Conservation (phyloP, 2,113 vertebrate genomes). For the Pterocles burchelli region DNA sequence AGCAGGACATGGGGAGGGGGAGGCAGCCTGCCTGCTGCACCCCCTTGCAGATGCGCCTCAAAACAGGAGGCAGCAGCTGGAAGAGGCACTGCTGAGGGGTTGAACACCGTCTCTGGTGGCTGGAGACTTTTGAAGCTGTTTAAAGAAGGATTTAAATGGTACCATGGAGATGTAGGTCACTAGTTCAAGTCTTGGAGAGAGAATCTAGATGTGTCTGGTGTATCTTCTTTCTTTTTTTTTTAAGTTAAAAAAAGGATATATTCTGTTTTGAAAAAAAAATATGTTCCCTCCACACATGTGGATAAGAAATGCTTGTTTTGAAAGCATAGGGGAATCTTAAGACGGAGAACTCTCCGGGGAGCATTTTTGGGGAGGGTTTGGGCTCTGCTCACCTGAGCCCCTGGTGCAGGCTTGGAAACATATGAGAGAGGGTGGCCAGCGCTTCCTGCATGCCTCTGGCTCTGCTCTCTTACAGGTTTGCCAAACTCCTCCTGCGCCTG, state of each 20-base stretch:
- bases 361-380: neutral
- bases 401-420: neutral
- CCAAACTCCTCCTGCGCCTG: constrained; percentile 91
- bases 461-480: constrained; percentile 79
- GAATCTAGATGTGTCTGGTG: neutral
- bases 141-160: neutral
- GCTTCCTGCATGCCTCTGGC: neutral
- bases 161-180: neutral
- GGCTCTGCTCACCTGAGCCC: neutral
- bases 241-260: neutral
- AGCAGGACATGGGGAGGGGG: neutral
- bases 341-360: no score
- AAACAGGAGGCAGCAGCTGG: neutral
- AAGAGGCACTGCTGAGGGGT: neutral
- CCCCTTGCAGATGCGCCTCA: neutral
- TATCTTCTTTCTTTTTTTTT: neutral
- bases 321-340: neutral
- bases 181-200: neutral
- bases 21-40: neutral
- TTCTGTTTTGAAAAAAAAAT: neutral
- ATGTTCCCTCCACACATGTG: fast-evolving
- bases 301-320: neutral
- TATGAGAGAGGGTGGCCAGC: neutral
- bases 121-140: neutral
- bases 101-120: fast-evolving